Conservation (phyloP, 2,113 vertebrate species). For the Vulpes ferrilata region DNA sequence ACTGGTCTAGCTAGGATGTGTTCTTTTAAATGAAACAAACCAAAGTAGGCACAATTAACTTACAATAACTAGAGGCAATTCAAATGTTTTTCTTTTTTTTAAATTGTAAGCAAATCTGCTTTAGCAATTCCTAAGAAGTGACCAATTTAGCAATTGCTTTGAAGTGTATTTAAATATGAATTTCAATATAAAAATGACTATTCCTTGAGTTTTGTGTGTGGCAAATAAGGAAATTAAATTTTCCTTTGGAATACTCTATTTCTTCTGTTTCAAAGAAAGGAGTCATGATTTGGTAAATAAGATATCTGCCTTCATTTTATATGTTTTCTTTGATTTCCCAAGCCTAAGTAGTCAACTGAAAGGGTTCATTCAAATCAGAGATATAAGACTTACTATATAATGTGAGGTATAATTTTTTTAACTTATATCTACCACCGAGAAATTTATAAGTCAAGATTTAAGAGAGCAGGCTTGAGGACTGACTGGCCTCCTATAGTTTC, state of each 20-base stretch:
- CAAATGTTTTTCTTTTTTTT: slow-evolving; percentile 52
- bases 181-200: slow-evolving; percentile 63
- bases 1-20: slow-evolving; percentile 51
- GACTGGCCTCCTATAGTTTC: slow-evolving; percentile 71
- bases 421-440: slow-evolving; percentile 58
- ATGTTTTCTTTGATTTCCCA: slow-evolving; percentile 55
- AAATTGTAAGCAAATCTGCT: slow-evolving; percentile 73
- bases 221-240: slow-evolving; percentile 71
- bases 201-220: slow-evolving; percentile 68
- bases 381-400: slow-evolving; percentile 51
- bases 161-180: slow-evolving; percentile 72
- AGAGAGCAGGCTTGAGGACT: slow-evolving; percentile 60
- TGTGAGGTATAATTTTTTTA: slow-evolving; percentile 60
- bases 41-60: slow-evolving; percentile 74
- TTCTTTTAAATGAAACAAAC: slow-evolving; percentile 71
- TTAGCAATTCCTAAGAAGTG: slow-evolving; percentile 74
- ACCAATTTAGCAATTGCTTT: slow-evolving; percentile 71
- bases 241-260: slow-evolving; percentile 64
- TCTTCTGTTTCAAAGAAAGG: slow-evolving; percentile 63
- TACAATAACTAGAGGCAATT: slow-evolving; percentile 70
- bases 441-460: slow-evolving; percentile 78
- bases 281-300: slow-evolving; percentile 69
- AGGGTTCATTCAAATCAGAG: slow-evolving; percentile 65
- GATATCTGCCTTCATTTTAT: slow-evolving; percentile 53
- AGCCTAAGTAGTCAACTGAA: slow-evolving; percentile 19